Evolutionary conservation across 2,888 invertebrate genomes (phyloP).

Genomic region (Scaptomyza tumidula): DNA sequence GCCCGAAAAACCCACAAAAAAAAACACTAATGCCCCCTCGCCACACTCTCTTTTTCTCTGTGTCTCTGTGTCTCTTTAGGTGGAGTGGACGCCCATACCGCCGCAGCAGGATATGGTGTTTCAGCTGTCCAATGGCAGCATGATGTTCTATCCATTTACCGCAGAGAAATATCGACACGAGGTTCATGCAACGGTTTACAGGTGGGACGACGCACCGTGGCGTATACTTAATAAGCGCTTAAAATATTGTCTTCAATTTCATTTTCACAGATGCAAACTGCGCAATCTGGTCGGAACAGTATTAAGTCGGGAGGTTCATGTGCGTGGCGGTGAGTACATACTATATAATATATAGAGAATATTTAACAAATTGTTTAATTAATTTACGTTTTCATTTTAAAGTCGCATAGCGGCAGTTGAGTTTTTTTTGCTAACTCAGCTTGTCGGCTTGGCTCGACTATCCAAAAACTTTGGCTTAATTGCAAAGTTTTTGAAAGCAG

Average conservation of each 20-base stretch:
- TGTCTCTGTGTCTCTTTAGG: slow-evolving; percentile 81
- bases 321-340: slow-evolving; percentile 91
- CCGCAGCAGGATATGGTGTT: slow-evolving; percentile 90
- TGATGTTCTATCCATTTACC: slow-evolving; percentile 93
- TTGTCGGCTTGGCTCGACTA: slow-evolving; percentile 18
- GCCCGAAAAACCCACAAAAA: slow-evolving; percentile 32
- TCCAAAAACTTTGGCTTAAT: slow-evolving; percentile 64
- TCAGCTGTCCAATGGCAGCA: slow-evolving; percentile 92
- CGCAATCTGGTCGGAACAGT: slow-evolving; percentile 90
- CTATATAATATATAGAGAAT: not conserved
- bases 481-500: slow-evolving; percentile 67
- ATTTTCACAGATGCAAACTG: slow-evolving; percentile 85
- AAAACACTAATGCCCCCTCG: not conserved
- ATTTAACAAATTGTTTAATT: slow-evolving; percentile 49
- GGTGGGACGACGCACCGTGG: slow-evolving; percentile 84
- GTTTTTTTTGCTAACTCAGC: slow-evolving; percentile 64
- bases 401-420: slow-evolving; percentile 58
- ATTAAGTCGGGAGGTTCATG: slow-evolving; percentile 93
- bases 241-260: slow-evolving; percentile 3
- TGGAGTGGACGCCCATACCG: slow-evolving; percentile 91
- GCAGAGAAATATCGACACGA: slow-evolving; percentile 92
- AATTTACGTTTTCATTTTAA: slow-evolving; percentile 59
- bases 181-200: slow-evolving; percentile 93
- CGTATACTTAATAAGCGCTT: slow-evolving; percentile 36
- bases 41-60: too few relatives aligned